Percentiles rank a stretch among this genome's conserved stretches.
Evolutionary conservation across 2,888 invertebrate species (phyloP).

Genomic region (Apamea crenata): DNA sequence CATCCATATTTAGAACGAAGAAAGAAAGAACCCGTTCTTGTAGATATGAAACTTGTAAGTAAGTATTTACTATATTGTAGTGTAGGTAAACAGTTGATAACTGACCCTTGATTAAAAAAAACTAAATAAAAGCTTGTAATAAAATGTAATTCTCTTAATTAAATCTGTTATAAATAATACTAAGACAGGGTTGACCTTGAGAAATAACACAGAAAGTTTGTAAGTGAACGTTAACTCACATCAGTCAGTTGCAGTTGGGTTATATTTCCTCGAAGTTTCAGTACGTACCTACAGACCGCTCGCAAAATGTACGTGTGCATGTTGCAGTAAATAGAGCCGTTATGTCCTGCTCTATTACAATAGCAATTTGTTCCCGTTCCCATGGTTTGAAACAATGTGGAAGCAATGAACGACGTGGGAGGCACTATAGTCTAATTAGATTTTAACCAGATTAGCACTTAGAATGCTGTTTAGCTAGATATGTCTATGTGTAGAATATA

Average conservation of each 20-base stretch:
- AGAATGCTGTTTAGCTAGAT: background rate
- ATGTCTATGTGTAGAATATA: background rate
- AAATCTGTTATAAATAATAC: background rate
- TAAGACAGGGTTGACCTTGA: background rate
- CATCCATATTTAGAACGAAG: background rate
- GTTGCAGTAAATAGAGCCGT: background rate
- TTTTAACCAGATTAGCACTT: background rate
- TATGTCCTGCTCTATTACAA: slow-evolving; percentile 11
- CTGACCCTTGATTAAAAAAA: background rate
- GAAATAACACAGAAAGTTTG: background rate
- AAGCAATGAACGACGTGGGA: slow-evolving; percentile 41
- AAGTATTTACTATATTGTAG: background rate
- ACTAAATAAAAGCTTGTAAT: too few species aligned
- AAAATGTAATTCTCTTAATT: background rate
- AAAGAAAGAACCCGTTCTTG: background rate
- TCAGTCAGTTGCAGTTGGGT: slow-evolving; percentile 2
- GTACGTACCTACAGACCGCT: background rate
- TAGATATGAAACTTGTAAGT: background rate
- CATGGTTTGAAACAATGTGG: slow-evolving; percentile 19
- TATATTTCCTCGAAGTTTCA: slow-evolving; percentile 2
- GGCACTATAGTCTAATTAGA: slow-evolving; percentile 1
- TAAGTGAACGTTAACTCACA: background rate
- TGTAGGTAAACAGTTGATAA: background rate
- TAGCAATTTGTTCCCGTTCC: slow-evolving; percentile 14
- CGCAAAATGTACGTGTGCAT: background rate